Conservation (phyloP, 2,113 vertebrate species). For the Hydrolagus affinis region DNA sequence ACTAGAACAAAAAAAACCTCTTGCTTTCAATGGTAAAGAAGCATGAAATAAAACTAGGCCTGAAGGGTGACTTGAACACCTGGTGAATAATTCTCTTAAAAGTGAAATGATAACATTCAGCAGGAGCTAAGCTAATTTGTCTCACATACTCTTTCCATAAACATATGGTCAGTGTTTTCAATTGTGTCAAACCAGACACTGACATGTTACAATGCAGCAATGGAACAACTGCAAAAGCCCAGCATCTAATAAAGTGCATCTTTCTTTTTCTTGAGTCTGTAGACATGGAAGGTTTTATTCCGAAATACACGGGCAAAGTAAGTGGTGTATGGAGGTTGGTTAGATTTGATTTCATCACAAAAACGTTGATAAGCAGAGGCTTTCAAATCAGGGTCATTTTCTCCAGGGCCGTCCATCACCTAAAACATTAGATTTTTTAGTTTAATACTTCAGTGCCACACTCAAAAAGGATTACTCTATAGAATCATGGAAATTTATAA, state of each 20-base stretch:
- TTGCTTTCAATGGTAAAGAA: no score
- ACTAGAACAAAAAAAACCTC: background rate
- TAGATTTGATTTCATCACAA: constrained; percentile 79
- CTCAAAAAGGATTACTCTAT: background rate
- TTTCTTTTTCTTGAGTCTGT: constrained; percentile 63
- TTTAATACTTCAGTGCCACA: background rate
- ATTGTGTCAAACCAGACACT: background rate
- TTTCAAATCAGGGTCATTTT: constrained; percentile 71
- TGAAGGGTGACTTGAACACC: no score
- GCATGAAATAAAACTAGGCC: background rate
- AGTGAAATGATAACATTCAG: background rate
- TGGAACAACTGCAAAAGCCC: background rate
- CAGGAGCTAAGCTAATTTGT: background rate
- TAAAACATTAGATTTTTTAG: constrained; percentile 40
- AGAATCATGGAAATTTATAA: background rate
- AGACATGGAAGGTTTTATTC: constrained; percentile 92
- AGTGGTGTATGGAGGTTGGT: constrained; percentile 52
- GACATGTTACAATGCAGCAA: background rate
- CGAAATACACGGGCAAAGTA: constrained; percentile 80
- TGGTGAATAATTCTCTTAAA: no score
- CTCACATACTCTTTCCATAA: background rate
- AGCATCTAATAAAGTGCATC: constrained; percentile 34
- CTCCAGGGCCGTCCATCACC: constrained; percentile 86
- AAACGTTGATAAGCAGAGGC: constrained; percentile 73
- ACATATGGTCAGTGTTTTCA: background rate